Evolutionary conservation across 2,113 vertebrate genomes (phyloP).

Genomic region (Danionella cerebrum): DNA sequence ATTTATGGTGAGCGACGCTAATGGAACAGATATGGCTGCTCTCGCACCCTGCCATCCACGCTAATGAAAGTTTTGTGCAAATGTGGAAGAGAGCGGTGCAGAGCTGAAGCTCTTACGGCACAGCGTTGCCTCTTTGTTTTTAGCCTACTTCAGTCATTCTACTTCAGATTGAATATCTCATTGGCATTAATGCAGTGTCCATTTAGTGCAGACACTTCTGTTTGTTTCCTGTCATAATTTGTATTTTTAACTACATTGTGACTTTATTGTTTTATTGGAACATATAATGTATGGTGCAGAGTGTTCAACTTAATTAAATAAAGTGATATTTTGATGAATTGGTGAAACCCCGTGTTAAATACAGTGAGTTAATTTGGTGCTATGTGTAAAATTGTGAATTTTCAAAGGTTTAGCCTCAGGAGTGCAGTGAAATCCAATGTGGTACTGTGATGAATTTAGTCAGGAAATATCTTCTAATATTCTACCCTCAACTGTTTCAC

Average conservation of each 20-base stretch:
- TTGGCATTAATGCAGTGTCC: constrained; percentile 16
- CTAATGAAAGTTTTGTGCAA: constrained; percentile 80
- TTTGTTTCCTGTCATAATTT: constrained; percentile 6
- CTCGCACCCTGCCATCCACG: constrained; percentile 58
- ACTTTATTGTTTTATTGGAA: background rate
- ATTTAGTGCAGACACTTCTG: constrained; percentile 20
- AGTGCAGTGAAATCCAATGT: too few relatives aligned
- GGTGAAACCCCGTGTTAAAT: too few relatives aligned
- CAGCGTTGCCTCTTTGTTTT: constrained; percentile 25
- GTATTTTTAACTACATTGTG: too few relatives aligned
- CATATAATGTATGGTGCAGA: too few relatives aligned
- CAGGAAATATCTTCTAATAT: too few relatives aligned
- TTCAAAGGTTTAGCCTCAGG: too few relatives aligned
- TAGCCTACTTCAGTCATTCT: constrained; percentile 13
- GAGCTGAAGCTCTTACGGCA: background rate
- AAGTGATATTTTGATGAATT: too few relatives aligned
- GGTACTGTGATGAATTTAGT: too few relatives aligned
- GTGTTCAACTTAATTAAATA: too few relatives aligned
- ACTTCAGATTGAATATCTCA: constrained; percentile 18
- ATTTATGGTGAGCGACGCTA: constrained; percentile 64
- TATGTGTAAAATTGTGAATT: too few relatives aligned
- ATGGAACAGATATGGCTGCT: constrained; percentile 59
- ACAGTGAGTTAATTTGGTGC: too few relatives aligned
- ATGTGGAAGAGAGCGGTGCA: constrained; percentile 50
- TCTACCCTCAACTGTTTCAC: too few relatives aligned